Percentiles rank a stretch among this genome's conserved stretches.
Conservation (phyloP, 1,140 invertebrate genomes). For the Drosophila bipectinata region DNA sequence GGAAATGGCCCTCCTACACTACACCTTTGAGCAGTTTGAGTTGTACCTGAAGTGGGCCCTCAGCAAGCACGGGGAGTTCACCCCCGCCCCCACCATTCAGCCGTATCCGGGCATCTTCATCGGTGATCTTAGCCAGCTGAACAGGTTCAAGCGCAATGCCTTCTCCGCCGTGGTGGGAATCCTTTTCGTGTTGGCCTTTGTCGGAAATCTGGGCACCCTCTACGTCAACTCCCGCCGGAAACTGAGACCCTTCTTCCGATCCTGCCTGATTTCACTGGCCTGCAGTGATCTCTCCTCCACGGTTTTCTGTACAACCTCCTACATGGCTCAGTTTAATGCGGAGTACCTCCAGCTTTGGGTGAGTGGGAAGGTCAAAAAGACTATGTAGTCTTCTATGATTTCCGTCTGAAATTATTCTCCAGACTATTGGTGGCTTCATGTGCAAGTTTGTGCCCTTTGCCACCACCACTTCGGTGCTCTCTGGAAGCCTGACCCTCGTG, state of each 20-base stretch:
- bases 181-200: constrained; percentile 49
- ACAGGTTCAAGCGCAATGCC: constrained; percentile 6
- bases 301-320: constrained; percentile 56
- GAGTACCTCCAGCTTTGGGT: constrained; percentile 75
- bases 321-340: constrained; percentile 61
- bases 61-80: constrained; percentile 12
- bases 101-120: constrained; percentile 44
- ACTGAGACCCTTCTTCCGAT: constrained; percentile 73
- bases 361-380: constrained; percentile 9
- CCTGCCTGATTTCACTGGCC: constrained; percentile 84
- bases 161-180: constrained; percentile 39
- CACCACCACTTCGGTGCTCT: constrained; percentile 84
- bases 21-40: constrained; percentile 34
- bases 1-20: constrained; percentile 47
- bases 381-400: neutral
- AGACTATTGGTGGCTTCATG: constrained; percentile 84
- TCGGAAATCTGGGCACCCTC: constrained; percentile 65
- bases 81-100: neutral
- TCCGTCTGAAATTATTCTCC: neutral
- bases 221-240: constrained; percentile 69
- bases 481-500: constrained; percentile 85
- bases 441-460: constrained; percentile 85
- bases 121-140: constrained; percentile 44
- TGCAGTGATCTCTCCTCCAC: constrained; percentile 83
- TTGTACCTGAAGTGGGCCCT: constrained; percentile 32